Conservation (phyloP, 2,797 vertebrate species). For the Chrysocyon brachyurus region DNA sequence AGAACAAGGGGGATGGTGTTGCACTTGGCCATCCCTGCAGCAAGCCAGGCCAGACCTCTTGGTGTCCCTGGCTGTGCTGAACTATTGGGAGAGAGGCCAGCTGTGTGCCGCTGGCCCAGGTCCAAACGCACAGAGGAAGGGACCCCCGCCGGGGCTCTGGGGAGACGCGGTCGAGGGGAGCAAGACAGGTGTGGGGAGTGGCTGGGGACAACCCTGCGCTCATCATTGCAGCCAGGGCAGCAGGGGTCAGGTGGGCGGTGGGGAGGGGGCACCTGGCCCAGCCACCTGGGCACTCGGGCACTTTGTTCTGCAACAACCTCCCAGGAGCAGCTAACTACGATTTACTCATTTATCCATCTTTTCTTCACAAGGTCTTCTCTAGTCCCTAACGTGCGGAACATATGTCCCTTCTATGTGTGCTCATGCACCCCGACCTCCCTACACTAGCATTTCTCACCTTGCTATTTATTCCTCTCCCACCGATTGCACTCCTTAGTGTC, state of each 20-base stretch:
- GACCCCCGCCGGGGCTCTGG: neutral
- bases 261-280: too few relatives aligned
- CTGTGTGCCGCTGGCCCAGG: neutral
- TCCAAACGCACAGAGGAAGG: conserved; percentile 28
- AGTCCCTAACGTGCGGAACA: neutral
- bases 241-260: too few relatives aligned
- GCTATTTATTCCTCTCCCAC: neutral
- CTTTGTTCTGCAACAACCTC: neutral
- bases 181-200: too few relatives aligned
- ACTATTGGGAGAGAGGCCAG: conserved; percentile 69
- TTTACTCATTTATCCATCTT: neutral
- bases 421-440: neutral
- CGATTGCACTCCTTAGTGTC: neutral
- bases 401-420: neutral
- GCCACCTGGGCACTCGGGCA: too few relatives aligned
- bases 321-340: neutral
- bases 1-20: neutral
- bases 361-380: neutral
- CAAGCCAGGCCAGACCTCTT: neutral
- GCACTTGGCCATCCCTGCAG: neutral
- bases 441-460: neutral
- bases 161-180: too few relatives aligned
- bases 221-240: too few relatives aligned
- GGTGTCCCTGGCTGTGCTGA: conserved; percentile 54
- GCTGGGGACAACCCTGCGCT: too few relatives aligned